phyloP scores from a whole-genome alignment of 2,888 invertebrate genomes.

The Euzophera pinguis region DNA sequence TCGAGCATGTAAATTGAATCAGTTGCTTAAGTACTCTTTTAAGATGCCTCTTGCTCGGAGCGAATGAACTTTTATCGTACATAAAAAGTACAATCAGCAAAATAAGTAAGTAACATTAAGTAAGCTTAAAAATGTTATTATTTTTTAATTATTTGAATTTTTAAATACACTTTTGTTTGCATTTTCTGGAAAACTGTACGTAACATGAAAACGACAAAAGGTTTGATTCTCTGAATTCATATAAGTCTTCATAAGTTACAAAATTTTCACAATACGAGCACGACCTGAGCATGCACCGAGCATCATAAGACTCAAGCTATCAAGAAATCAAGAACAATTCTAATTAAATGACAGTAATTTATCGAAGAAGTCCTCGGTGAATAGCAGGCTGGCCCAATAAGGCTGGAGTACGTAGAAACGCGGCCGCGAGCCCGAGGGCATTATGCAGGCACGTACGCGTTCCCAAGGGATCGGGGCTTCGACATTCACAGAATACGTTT shows the following conservation, averaged over 20 bases:
- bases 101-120: no score
- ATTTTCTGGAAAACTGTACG: no score
- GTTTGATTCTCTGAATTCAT: no score
- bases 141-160: no score
- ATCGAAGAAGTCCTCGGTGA: neutral
- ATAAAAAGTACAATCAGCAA: no score
- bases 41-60: neutral
- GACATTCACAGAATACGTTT: constrained; percentile 51
- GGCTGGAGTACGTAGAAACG: neutral
- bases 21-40: constrained; percentile 22
- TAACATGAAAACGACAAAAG: no score
- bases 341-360: constrained; percentile 2
- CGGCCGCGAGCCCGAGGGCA: constrained; percentile 30
- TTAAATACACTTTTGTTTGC: no score
- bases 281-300: no score
- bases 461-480: constrained; percentile 44
- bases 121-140: no score
- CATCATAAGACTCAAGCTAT: no score
- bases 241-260: no score
- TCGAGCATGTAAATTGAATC: constrained; percentile 46
- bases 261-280: no score
- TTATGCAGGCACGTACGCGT: constrained; percentile 52
- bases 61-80: neutral
- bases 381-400: neutral
- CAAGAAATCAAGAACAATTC: neutral